These are phyloP conservation scores for Zaprionus tsacasi DNA, from an alignment of 1,140 invertebrate species.

Conservation along the genomic window DNA sequence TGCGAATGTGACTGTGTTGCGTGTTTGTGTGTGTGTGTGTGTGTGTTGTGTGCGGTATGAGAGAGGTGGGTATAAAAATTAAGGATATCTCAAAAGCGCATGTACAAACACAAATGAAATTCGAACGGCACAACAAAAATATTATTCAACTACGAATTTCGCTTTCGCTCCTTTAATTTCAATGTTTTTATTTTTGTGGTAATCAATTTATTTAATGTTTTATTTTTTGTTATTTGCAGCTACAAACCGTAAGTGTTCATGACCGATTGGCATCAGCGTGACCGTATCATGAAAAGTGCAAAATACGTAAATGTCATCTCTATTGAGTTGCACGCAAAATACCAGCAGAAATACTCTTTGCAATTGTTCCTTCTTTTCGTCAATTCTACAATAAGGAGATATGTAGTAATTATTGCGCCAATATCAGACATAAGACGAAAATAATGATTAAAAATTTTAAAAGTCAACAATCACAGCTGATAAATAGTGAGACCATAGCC, in stretches of 20 bases:
- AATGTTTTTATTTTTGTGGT: constrained; percentile 29
- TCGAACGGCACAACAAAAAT: constrained; percentile 33
- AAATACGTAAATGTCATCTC: not conserved
- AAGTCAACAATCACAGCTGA: too few relatives aligned
- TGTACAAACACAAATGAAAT: constrained; percentile 28
- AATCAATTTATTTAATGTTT: constrained; percentile 49
- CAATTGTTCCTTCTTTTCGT: too few relatives aligned
- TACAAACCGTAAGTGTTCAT: constrained; percentile 79
- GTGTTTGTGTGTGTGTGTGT: too few relatives aligned
- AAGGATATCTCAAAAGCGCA: constrained; percentile 28
- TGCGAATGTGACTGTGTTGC: not conserved
- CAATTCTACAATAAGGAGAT: too few relatives aligned
- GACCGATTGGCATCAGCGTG: constrained; percentile 32
- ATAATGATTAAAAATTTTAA: too few relatives aligned
- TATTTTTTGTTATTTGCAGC: constrained; percentile 54
- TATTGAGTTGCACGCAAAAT: not conserved
- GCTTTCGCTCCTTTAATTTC: constrained; percentile 55
- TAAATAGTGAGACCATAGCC: too few relatives aligned
- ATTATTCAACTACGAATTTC: constrained; percentile 26
- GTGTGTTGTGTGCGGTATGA: constrained; percentile 9
- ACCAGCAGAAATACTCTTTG: constrained; percentile 2
- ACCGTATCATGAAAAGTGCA: constrained; percentile 14
- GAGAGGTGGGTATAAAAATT: constrained; percentile 13
- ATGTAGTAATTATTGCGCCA: too few relatives aligned
- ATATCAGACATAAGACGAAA: too few relatives aligned